phyloP scores from a whole-genome alignment of 2,888 invertebrate genomes.

The Parnassius orleans region DNA sequence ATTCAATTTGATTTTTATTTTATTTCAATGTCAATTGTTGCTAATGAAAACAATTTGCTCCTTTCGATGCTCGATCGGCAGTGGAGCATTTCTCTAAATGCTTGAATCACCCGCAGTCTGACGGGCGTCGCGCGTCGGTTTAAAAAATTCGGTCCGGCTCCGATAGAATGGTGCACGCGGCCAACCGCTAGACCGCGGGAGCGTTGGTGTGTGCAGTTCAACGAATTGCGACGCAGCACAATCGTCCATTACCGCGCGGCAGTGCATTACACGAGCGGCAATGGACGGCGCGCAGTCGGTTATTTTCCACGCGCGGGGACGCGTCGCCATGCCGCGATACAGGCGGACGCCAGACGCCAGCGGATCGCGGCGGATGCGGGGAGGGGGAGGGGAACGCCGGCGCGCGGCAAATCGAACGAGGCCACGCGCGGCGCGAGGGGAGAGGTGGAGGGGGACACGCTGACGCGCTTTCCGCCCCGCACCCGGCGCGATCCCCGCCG shows the following conservation, averaged over 20 bases:
- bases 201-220: conserved; percentile 23
- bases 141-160: conserved; percentile 39
- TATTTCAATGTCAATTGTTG: conserved; percentile 63
- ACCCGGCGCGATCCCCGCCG: conserved; percentile 44
- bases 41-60: conserved; percentile 54
- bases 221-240: conserved; percentile 29
- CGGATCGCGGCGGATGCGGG: conserved; percentile 38
- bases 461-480: conserved; percentile 44
- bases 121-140: conserved; percentile 41
- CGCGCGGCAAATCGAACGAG: conserved; percentile 76
- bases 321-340: conserved; percentile 66
- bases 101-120: conserved; percentile 49
- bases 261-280: conserved; percentile 39
- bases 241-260: conserved; percentile 43
- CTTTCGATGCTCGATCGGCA: conserved; percentile 64
- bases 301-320: conserved; percentile 61
- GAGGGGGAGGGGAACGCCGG: conserved; percentile 48
- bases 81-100: conserved; percentile 64
- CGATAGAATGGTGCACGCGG: conserved; percentile 45
- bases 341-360: conserved; percentile 48
- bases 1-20: conserved; percentile 49
- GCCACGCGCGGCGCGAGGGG: conserved; percentile 55
- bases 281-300: conserved; percentile 57
- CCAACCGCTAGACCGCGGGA: conserved; percentile 49
- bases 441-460: conserved; percentile 38